Evolutionary conservation across 2,888 invertebrate genomes (phyloP).

Genomic region (Archaeoteleia sp.): DNA sequence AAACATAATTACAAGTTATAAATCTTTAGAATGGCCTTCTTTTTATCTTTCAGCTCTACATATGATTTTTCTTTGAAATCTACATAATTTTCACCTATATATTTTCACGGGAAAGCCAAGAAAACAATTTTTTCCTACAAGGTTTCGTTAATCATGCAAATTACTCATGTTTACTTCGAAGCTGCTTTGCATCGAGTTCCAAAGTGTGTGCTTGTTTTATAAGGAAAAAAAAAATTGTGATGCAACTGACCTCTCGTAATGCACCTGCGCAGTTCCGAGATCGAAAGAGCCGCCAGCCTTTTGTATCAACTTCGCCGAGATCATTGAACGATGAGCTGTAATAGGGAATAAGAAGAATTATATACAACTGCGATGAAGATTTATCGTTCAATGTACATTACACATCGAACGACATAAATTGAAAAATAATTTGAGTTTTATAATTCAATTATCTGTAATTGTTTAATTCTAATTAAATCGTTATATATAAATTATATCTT

Average conservation of each 20-base stretch:
- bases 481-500: too few species aligned
- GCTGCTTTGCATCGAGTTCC: conserved; percentile 33
- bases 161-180: conserved; percentile 31
- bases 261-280: conserved; percentile 89
- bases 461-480: too few species aligned
- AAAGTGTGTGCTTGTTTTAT: conserved; percentile 35
- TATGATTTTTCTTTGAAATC: too few species aligned
- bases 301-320: conserved; percentile 86
- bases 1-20: too few species aligned
- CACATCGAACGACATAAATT: too few species aligned
- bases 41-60: too few species aligned
- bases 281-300: conserved; percentile 80
- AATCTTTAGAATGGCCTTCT: too few species aligned
- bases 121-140: conserved; percentile 17
- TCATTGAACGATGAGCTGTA: conserved; percentile 85
- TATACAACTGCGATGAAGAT: conserved; percentile 35
- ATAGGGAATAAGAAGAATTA: conserved; percentile 42
- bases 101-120: neutral
- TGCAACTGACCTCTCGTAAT: conserved; percentile 85
- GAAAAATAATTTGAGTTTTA: too few species aligned
- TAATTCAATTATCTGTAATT: too few species aligned
- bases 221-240: conserved; percentile 22
- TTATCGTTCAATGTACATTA: conserved; percentile 47
- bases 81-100: too few species aligned
- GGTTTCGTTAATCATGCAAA: conserved; percentile 37